Conservation (phyloP, 2,113 vertebrate species). For the Melanocharis versteri region DNA sequence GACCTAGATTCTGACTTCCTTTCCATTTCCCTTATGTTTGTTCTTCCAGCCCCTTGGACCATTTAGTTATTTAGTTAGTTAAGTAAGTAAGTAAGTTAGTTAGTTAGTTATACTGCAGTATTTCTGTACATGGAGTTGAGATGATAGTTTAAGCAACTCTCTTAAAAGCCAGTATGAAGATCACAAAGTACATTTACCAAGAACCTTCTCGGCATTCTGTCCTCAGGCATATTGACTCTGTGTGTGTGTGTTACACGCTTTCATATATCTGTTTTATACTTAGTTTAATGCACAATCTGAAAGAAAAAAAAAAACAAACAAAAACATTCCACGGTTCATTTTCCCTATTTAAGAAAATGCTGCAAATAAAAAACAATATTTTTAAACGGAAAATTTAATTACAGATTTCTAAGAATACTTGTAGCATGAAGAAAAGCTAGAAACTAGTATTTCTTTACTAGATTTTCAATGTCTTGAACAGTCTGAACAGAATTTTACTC, state of each 20-base stretch:
- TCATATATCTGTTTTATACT: not conserved
- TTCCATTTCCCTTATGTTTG: not conserved
- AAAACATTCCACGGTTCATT: not conserved
- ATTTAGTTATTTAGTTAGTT: not conserved
- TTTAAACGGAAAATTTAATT: not conserved
- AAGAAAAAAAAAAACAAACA: not conserved
- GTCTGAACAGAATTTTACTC: not conserved
- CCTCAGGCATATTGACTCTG: not conserved
- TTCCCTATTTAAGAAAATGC: not conserved
- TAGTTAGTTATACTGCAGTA: not conserved
- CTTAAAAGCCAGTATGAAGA: not conserved
- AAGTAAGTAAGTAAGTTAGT: too few relatives aligned
- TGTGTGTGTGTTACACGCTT: not conserved
- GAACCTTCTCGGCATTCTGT: not conserved
- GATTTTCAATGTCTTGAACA: not conserved
- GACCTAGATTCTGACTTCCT: not conserved
- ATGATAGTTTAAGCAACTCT: not conserved
- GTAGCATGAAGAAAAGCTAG: not conserved
- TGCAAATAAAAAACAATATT: not conserved
- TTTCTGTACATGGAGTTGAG: not conserved
- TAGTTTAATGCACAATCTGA: not conserved
- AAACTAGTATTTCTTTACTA: not conserved
- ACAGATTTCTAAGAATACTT: not conserved
- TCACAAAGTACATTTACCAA: not conserved
- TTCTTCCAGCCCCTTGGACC: not conserved